Conservation (phyloP, 1,140 invertebrate genomes). For the Cydia fagiglandana region DNA sequence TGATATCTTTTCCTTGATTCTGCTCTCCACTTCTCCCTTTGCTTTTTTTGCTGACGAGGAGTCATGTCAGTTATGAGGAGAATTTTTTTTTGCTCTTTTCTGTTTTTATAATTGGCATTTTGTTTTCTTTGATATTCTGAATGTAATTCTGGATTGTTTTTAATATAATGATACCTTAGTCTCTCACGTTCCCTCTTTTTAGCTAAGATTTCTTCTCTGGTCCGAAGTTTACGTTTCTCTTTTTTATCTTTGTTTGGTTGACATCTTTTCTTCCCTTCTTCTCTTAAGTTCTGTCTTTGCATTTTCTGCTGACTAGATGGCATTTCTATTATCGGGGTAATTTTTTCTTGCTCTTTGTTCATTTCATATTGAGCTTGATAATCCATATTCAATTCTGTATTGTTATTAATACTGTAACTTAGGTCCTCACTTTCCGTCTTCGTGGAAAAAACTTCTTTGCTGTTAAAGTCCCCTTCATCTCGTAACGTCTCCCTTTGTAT, state of each 20-base stretch:
- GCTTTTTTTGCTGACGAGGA: background rate
- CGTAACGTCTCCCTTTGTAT: no score
- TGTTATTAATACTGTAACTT: background rate
- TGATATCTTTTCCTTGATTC: background rate
- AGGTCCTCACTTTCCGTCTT: background rate
- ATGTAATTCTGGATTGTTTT: slow-evolving; percentile 4
- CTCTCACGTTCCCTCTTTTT: slow-evolving; percentile 3
- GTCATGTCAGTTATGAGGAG: background rate
- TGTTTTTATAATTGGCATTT: background rate
- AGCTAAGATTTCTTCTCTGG: background rate
- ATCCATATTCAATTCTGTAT: no score
- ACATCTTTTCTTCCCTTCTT: background rate
- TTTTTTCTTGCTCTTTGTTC: background rate
- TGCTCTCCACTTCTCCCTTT: background rate
- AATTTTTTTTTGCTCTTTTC: background rate
- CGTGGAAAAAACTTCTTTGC: background rate
- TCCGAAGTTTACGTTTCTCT: background rate
- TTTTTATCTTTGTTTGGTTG: no score
- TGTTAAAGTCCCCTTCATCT: background rate
- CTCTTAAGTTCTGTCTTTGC: background rate
- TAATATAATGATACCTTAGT: background rate
- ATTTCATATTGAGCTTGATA: no score
- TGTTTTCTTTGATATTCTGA: background rate
- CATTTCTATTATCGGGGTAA: background rate
- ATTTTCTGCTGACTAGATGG: background rate